Evolutionary conservation across 2,888 invertebrate species (phyloP).

Genomic region (Agrotis puta): DNA sequence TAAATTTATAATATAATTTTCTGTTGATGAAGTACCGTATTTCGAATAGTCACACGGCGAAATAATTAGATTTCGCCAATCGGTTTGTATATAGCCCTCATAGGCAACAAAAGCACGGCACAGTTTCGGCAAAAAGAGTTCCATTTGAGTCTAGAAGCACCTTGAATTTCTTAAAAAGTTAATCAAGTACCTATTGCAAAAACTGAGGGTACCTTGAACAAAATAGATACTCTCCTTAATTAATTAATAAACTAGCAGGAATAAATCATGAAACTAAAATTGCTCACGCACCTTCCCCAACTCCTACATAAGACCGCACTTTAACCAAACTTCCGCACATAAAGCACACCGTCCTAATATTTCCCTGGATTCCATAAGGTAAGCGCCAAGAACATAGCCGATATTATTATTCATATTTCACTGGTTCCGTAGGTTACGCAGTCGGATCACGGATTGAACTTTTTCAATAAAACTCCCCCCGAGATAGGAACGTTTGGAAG

Average conservation of each 20-base stretch:
- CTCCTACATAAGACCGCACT: conserved; percentile 49
- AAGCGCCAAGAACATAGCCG: conserved; percentile 63
- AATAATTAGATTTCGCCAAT: too few relatives aligned
- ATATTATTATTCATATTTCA: conserved; percentile 89
- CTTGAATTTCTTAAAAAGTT: background rate
- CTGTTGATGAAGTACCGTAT: too few relatives aligned
- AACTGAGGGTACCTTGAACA: background rate
- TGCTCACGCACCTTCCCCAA: conserved; percentile 16
- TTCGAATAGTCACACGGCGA: too few relatives aligned
- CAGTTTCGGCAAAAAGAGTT: background rate
- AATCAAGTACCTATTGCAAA: background rate
- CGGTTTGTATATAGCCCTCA: background rate
- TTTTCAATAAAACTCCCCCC: conserved; percentile 90
- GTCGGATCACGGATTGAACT: conserved; percentile 88
- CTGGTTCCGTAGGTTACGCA: conserved; percentile 77
- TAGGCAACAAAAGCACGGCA: background rate
- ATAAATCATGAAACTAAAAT: background rate
- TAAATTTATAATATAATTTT: too few relatives aligned
- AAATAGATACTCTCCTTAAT: conserved; percentile 1
- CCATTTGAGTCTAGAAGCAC: too few relatives aligned
- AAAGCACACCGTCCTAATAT: conserved; percentile 69
- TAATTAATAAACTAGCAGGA: background rate
- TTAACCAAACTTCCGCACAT: conserved; percentile 50
- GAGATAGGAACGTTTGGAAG: conserved; percentile 80
- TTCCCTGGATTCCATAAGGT: conserved; percentile 70